Conservation (phyloP, 1,140 invertebrate genomes). For the Tribolium madens region DNA sequence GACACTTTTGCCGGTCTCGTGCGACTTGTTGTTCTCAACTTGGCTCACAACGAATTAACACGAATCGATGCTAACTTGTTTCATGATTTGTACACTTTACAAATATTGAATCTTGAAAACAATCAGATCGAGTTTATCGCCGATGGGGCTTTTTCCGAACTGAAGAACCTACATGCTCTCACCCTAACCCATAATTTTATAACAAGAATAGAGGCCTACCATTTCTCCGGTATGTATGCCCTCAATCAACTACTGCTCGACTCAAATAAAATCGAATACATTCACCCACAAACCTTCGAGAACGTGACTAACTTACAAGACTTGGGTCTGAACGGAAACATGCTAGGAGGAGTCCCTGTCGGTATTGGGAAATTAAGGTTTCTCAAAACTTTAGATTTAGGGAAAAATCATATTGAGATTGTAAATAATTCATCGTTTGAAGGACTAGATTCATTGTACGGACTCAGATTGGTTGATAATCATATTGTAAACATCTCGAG, state of each 20-base stretch:
- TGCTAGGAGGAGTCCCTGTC: slow-evolving; percentile 77
- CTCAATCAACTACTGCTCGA: slow-evolving; percentile 81
- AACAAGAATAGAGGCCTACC: slow-evolving; percentile 74
- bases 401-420: slow-evolving; percentile 79
- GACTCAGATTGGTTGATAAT: slow-evolving; percentile 76
- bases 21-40: slow-evolving; percentile 79
- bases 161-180: slow-evolving; percentile 82
- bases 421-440: slow-evolving; percentile 73
- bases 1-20: slow-evolving; percentile 82
- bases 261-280: slow-evolving; percentile 77
- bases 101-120: slow-evolving; percentile 81
- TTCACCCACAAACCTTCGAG: slow-evolving; percentile 80
- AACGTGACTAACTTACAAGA: slow-evolving; percentile 86
- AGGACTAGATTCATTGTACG: slow-evolving; percentile 74
- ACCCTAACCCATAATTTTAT: slow-evolving; percentile 81
- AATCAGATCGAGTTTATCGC: slow-evolving; percentile 80
- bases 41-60: slow-evolving; percentile 79
- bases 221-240: slow-evolving; percentile 79
- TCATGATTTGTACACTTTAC: slow-evolving; percentile 80
- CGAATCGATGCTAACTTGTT: slow-evolving; percentile 80
- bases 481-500: slow-evolving; percentile 75
- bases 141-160: slow-evolving; percentile 79
- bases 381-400: slow-evolving; percentile 82
- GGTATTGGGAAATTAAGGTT: slow-evolving; percentile 76
- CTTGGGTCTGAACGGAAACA: slow-evolving; percentile 82